Evolutionary conservation across 2,797 vertebrate genomes (phyloP).

Genomic region (Sylvia borin): DNA sequence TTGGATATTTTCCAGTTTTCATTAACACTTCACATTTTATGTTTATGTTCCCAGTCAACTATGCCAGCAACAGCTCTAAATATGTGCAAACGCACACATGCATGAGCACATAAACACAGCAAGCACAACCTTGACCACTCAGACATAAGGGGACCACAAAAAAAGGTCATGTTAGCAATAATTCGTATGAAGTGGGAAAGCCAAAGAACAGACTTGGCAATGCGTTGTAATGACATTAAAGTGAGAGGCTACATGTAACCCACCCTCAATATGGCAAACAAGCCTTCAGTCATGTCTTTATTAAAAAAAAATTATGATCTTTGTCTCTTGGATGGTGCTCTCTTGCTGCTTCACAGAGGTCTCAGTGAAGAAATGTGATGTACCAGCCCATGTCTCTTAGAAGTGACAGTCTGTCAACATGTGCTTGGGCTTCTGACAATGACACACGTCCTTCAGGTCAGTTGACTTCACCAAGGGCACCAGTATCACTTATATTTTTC

Average conservation of each 20-base stretch:
- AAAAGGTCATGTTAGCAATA: neutral
- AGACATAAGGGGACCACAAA: neutral
- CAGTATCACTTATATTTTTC: conserved; percentile 9
- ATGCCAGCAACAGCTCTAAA: neutral
- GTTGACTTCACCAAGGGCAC: conserved; percentile 47
- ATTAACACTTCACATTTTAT: neutral
- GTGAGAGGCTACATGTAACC: neutral
- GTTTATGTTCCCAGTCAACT: neutral
- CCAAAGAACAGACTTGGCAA: neutral
- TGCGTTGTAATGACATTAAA: neutral
- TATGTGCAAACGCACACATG: neutral
- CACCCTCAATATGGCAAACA: neutral
- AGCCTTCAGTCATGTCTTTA: conserved; percentile 12
- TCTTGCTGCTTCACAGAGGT: neutral
- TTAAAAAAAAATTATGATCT: neutral
- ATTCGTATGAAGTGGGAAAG: neutral
- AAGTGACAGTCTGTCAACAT: neutral
- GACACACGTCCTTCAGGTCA: conserved; percentile 11
- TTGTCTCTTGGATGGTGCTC: conserved; percentile 4
- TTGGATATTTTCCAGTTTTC: conserved; percentile 14
- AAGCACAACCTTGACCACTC: neutral
- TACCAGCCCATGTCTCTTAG: neutral
- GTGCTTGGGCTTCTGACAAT: conserved; percentile 21
- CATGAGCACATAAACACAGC: neutral
- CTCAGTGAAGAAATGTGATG: conserved; percentile 28